A percentile compares a stretch with the other conserved stretches of the same genome.
Conservation (phyloP, 2,797 vertebrate species). For the Lagodon rhomboides region DNA sequence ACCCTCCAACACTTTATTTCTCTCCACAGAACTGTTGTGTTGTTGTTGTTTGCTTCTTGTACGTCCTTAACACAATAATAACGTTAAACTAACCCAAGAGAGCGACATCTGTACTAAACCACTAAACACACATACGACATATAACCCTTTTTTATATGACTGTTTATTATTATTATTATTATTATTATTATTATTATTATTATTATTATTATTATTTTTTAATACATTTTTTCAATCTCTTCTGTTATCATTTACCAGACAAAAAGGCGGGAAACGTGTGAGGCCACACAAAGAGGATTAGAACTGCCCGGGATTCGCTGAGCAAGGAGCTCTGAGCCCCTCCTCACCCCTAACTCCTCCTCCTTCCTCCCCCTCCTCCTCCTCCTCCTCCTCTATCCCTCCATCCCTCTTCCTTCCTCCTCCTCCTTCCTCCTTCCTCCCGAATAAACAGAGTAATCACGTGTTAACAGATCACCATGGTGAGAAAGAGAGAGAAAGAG, state of each 20-base stretch:
- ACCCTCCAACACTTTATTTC: neutral
- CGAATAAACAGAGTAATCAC: slow-evolving; percentile 82
- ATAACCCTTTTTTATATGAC: slow-evolving; percentile 59
- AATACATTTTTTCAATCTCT: slow-evolving; percentile 83
- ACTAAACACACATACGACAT: slow-evolving; percentile 63
- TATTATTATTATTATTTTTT: slow-evolving; percentile 66
- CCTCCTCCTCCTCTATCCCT: slow-evolving; percentile 29
- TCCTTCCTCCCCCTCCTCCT: slow-evolving; percentile 14
- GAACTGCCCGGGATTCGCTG: slow-evolving; percentile 87
- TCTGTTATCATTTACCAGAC: slow-evolving; percentile 90
- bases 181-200: slow-evolving; percentile 52
- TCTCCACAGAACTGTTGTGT: slow-evolving; percentile 13
- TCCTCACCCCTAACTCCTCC: slow-evolving; percentile 40
- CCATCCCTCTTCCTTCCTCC: slow-evolving; percentile 45
- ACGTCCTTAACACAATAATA: slow-evolving; percentile 27
- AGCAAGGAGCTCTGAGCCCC: slow-evolving; percentile 86
- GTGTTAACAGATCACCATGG: slow-evolving; percentile 81
- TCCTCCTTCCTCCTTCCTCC: slow-evolving; percentile 50
- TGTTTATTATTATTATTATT: slow-evolving; percentile 62
- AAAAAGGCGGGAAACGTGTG: slow-evolving; percentile 90
- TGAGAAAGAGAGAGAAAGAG: slow-evolving; percentile 70
- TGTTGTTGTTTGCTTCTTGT: slow-evolving; percentile 60
- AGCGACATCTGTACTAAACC: slow-evolving; percentile 62
- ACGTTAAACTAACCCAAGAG: slow-evolving; percentile 35
- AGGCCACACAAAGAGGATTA: slow-evolving; percentile 89